Evolutionary conservation across 2,113 vertebrate genomes (phyloP).

Genomic region (Neodon shergylaensis): DNA sequence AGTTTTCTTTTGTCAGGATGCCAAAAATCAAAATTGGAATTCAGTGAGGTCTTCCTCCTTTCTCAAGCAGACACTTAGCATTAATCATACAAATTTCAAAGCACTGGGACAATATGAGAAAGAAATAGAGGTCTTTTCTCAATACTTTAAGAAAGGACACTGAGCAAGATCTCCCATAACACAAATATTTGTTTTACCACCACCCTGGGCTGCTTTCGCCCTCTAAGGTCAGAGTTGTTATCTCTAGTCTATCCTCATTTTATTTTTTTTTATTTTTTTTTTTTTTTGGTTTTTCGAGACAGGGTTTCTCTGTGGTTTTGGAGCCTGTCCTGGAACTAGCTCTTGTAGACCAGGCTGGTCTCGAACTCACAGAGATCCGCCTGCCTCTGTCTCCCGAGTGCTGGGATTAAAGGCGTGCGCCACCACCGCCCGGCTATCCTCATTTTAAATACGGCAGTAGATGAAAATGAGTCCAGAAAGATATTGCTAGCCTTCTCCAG

Average conservation of each 20-base stretch:
- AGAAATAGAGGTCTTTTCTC: background rate
- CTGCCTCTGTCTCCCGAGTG: too few relatives aligned
- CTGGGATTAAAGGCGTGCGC: too few relatives aligned
- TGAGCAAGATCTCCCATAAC: background rate
- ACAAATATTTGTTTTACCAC: background rate
- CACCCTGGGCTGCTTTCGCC: background rate
- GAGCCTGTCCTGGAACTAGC: too few relatives aligned
- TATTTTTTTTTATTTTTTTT: too few relatives aligned
- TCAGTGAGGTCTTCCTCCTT: too few relatives aligned
- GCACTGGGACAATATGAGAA: background rate
- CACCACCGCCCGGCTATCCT: too few relatives aligned
- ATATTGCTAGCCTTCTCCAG: background rate
- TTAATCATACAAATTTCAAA: background rate
- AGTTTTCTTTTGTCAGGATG: background rate
- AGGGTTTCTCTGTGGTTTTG: too few relatives aligned
- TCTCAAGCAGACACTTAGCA: background rate
- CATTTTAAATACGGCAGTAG: background rate
- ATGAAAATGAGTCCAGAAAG: background rate
- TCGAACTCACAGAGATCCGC: too few relatives aligned
- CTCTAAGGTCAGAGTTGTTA: background rate
- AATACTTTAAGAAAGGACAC: background rate
- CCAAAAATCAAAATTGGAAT: constrained; percentile 20
- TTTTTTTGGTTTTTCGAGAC: too few relatives aligned
- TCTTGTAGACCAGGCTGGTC: too few relatives aligned
- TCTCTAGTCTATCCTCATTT: background rate